Conservation (phyloP, 2,113 vertebrate genomes). For the Synchiropus splendidus region DNA sequence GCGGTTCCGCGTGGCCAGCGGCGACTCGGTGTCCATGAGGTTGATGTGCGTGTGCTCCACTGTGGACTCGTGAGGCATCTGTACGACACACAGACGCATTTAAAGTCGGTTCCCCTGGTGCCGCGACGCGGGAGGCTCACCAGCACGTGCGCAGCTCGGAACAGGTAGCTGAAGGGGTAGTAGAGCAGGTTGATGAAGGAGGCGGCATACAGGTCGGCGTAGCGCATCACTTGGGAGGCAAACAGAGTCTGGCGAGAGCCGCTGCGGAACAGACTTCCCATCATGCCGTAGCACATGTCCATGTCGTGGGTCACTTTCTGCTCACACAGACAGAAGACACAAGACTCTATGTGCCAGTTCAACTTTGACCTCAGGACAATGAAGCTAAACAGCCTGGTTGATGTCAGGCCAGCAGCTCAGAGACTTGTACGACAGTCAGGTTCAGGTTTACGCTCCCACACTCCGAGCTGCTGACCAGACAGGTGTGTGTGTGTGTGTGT, state of each 20-base stretch:
- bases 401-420: too few species aligned
- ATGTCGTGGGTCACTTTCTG: constrained; percentile 99
- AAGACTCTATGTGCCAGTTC: too few species aligned
- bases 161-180: constrained; percentile 99
- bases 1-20: constrained; percentile 89
- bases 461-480: too few species aligned
- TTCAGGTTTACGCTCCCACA: too few species aligned
- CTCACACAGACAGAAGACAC: too few species aligned
- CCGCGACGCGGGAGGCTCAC: constrained; percentile 69
- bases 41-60: constrained; percentile 91
- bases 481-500: background rate
- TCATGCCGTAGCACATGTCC: constrained; percentile 99
- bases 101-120: too few species aligned
- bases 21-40: constrained; percentile 79
- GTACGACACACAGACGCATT: background rate
- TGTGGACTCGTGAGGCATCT: constrained; percentile 98
- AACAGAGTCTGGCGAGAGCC: constrained; percentile 96
- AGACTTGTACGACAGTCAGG: too few species aligned
- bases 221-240: constrained; percentile 97
- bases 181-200: constrained; percentile 98
- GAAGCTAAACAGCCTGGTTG: too few species aligned
- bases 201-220: constrained; percentile 92
- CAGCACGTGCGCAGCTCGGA: constrained; percentile 91
- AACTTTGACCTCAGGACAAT: too few species aligned
- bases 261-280: constrained; percentile 97